phyloP scores from a whole-genome alignment of 2,113 vertebrate genomes.

The Hiodon alosoides region DNA sequence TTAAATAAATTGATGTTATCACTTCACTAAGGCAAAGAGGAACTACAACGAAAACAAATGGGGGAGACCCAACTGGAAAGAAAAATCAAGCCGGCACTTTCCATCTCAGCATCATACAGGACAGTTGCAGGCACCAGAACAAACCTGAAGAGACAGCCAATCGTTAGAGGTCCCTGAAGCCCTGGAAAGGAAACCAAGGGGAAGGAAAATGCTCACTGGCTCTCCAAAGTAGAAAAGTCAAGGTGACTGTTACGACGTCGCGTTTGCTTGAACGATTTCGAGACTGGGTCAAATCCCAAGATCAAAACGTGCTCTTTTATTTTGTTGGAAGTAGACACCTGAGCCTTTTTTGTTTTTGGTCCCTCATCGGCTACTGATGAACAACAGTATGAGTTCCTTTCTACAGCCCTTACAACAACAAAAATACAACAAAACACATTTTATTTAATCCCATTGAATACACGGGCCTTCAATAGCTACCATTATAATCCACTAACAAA shows the following conservation, averaged over 20 bases:
- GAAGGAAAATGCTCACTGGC: constrained; percentile 35
- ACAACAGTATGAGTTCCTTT: too few species aligned
- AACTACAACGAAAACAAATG: too few species aligned
- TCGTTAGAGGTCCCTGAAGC: constrained; percentile 31
- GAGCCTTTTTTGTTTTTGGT: too few species aligned
- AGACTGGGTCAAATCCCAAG: not conserved
- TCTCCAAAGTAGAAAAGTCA: constrained; percentile 25
- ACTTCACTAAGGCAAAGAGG: not conserved
- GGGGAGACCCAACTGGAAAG: constrained; percentile 17
- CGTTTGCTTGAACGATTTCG: constrained; percentile 10
- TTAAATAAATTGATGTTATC: not conserved
- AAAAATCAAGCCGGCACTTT: constrained; percentile 25
- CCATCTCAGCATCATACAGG: not conserved
- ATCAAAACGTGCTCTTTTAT: too few species aligned
- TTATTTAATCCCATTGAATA: too few species aligned
- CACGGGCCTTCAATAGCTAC: too few species aligned
- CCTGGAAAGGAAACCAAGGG: constrained; percentile 28
- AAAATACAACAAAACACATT: too few species aligned
- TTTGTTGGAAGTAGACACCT: too few species aligned
- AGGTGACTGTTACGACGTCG: constrained; percentile 32
- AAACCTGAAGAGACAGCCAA: constrained; percentile 38
- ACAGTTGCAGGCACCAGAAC: constrained; percentile 29
- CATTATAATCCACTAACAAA: too few species aligned
- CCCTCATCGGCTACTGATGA: too few species aligned
- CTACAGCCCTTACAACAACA: too few species aligned